phyloP scores from a whole-genome alignment of 1,140 invertebrate species.

The Zaprionus davidi region DNA sequence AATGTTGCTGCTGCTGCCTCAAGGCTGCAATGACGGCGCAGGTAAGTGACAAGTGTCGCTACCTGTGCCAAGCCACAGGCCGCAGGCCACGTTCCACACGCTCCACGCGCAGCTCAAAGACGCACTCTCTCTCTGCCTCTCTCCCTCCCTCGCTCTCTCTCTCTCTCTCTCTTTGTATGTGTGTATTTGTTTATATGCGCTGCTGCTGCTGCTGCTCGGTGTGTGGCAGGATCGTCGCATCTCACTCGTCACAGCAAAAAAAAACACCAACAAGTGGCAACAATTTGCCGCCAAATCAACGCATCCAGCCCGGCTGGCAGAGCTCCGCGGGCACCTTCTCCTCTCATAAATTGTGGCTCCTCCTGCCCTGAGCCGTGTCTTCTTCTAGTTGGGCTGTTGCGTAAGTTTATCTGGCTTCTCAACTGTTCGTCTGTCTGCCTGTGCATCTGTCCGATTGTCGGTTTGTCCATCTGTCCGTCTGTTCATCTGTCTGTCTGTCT shows the following conservation, averaged over 20 bases:
- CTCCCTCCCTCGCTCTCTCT: neutral
- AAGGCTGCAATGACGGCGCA: conserved; percentile 61
- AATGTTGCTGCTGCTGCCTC: conserved; percentile 33
- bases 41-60: conserved; percentile 55
- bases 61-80: conserved; percentile 3
- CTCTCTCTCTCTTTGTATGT: conserved; percentile 3
- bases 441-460: conserved; percentile 14
- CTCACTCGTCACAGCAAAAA: conserved; percentile 11
- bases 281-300: conserved; percentile 49
- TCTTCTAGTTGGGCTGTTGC: conserved; percentile 54
- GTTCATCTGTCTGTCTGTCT: conserved; percentile 14
- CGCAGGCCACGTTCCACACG: conserved; percentile 23
- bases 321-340: conserved; percentile 19
- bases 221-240: conserved; percentile 47
- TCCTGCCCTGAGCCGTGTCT: conserved; percentile 30
- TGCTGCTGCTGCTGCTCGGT: conserved; percentile 10
- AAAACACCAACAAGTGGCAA: conserved; percentile 47
- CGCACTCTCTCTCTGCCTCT: neutral
- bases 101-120: conserved; percentile 2
- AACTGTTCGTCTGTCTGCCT: conserved; percentile 15
- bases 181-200: conserved; percentile 25
- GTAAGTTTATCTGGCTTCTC: conserved; percentile 69
- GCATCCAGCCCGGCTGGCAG: conserved; percentile 1
- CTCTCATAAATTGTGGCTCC: conserved; percentile 49
- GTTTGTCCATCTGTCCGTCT: conserved; percentile 7